These are phyloP conservation scores for Eristalinus aeneus DNA, from an alignment of 2,888 invertebrate genomes.

Conservation along the genomic window DNA sequence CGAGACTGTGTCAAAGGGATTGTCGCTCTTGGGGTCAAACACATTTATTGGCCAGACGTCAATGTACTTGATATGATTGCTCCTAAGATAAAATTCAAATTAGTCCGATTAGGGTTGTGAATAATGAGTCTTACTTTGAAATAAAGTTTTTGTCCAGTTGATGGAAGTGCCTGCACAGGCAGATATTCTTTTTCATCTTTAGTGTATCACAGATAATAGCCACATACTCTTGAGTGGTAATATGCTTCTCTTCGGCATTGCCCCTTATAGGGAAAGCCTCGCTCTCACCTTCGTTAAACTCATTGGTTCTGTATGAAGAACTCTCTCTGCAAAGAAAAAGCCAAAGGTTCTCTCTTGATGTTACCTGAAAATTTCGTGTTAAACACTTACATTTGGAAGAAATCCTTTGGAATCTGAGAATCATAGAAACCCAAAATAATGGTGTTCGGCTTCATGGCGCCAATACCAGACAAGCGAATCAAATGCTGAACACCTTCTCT, in stretches of 20 bases:
- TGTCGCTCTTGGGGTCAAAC: constrained; percentile 88
- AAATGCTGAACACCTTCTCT: constrained; percentile 96
- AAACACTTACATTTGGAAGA: constrained; percentile 86
- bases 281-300: constrained; percentile 82
- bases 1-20: constrained; percentile 93
- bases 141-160: constrained; percentile 89
- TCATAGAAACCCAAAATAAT: constrained; percentile 97
- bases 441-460: constrained; percentile 99
- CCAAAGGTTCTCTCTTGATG: not conserved
- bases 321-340: constrained; percentile 77
- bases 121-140: constrained; percentile 82
- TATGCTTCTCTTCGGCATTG: constrained; percentile 79
- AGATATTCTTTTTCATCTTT: constrained; percentile 96
- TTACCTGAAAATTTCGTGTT: too few relatives aligned
- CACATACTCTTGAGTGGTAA: constrained; percentile 87
- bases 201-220: constrained; percentile 93
- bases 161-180: constrained; percentile 95
- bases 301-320: constrained; percentile 84
- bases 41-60: constrained; percentile 99
- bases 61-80: constrained; percentile 87
- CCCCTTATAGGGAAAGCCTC: constrained; percentile 83
- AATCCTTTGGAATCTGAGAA: constrained; percentile 87
- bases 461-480: constrained; percentile 94
- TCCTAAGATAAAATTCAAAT: constrained; percentile 72
- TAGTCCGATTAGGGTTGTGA: not conserved